Evolutionary conservation across 2,888 invertebrate species (phyloP).

Genomic region (Aporophyla lueneburgensis): DNA sequence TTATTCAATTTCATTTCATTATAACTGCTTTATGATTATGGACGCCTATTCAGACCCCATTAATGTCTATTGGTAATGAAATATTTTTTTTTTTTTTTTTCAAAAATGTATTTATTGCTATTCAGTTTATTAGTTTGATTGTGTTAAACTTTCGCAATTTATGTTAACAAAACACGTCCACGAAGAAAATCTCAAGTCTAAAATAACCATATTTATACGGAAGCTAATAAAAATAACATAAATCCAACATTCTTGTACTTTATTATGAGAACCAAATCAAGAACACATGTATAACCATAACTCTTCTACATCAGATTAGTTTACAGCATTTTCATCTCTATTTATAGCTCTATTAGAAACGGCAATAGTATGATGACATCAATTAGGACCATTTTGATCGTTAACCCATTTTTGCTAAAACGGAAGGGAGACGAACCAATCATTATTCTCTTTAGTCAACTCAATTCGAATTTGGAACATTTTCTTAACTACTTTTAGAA

Average conservation of each 20-base stretch:
- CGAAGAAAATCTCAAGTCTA: not conserved
- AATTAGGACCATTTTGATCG: constrained; percentile 83
- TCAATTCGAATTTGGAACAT: constrained; percentile 53
- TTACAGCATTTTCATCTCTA: constrained; percentile 70
- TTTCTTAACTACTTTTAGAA: constrained; percentile 51
- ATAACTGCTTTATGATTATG: constrained; percentile 31
- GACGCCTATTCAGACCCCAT: not conserved
- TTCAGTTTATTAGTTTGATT: not conserved
- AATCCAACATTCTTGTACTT: constrained; percentile 29
- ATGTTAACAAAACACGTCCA: not conserved
- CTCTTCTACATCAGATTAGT: constrained; percentile 64
- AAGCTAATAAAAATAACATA: constrained; percentile 6
- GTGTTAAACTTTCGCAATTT: not conserved
- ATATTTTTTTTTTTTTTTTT: too few relatives aligned
- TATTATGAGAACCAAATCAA: constrained; percentile 37
- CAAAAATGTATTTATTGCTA: not conserved
- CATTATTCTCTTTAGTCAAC: constrained; percentile 64
- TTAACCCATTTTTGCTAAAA: constrained; percentile 81
- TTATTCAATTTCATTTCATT: constrained; percentile 22
- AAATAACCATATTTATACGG: constrained; percentile 5
- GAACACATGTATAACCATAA: constrained; percentile 33
- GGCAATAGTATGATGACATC: constrained; percentile 76
- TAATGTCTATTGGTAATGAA: not conserved
- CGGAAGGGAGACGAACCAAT: constrained; percentile 69
- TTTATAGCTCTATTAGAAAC: constrained; percentile 75